Base-by-base conservation (phyloP, 1,140 invertebrate genomes). In the Drosophila orosa region DNA sequence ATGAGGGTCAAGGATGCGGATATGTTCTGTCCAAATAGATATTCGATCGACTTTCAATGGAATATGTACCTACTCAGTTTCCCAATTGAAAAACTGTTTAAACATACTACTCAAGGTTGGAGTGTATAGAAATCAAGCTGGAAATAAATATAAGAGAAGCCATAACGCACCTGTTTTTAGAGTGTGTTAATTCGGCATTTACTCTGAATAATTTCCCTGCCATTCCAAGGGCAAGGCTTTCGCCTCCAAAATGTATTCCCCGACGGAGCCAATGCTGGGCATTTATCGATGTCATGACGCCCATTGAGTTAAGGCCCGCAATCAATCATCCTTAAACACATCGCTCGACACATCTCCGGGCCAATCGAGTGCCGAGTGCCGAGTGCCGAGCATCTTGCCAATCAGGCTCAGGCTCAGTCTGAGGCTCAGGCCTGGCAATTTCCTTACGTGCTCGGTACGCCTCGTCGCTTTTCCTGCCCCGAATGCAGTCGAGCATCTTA, bases 321-420 rank as follows among this genome's bases (percentile, higher is more conserved):
- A 67, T 67, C 63, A 68, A 68, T 68, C 65, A 68, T 65, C 45
- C 65, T 66, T 68, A 68, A 68, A 65, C 65, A 68, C 60, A 50
- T 67, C 33, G 25, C 13, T 19, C 44, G 22, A 17, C 44, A 60
- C 58, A 48, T 59, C 40, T 24, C 3, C 25, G 25, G 45, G 17
- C 57, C 65, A 33, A 61, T 62, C 35, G 48, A 44, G 19, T 47
- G 50, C 68, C 50, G 31, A 24, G 31, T 17, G 37, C n/a, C 42
- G 57, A 40, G 15, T 37, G 50, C 42, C 40, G 25, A 17, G 27
- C 62, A 58, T 56, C 62, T 69, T 69, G 68, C 63, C 44, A 72
- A 72, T 57, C 63, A 71, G 42, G 40, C 45, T 33, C 19, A 44
- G n/a, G 2, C 25, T 19, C 24, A 63, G 40, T 24, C 15, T 22